Percentiles rank a stretch among this genome's conserved stretches.
Evolutionary conservation across 2,797 vertebrate species (phyloP).

Genomic region (Coregonus suidteri): DNA sequence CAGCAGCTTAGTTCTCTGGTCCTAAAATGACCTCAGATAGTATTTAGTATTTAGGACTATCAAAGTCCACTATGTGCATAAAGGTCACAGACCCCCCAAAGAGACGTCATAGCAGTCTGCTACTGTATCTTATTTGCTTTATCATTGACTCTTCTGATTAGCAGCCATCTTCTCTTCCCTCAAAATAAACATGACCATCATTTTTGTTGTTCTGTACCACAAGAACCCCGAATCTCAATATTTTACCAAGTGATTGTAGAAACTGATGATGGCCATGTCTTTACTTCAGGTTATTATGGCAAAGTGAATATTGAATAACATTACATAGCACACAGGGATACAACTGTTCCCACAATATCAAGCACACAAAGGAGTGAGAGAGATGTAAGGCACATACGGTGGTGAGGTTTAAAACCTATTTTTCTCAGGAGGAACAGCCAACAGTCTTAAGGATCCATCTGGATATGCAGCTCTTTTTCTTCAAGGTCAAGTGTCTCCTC

Average conservation of each 20-base stretch:
- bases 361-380: conserved; percentile 35
- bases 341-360: conserved; percentile 30
- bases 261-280: conserved; percentile 28
- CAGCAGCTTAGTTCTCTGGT: conserved; percentile 14
- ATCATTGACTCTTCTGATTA: not conserved
- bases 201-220: conserved; percentile 6
- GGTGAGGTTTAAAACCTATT: conserved; percentile 34
- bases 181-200: not conserved
- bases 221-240: too few species aligned
- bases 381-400: conserved; percentile 71
- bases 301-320: conserved; percentile 60
- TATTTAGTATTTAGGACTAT: not conserved
- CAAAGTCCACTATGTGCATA: not conserved
- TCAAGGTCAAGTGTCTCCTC: conserved; percentile 63
- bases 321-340: conserved; percentile 37
- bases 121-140: not conserved
- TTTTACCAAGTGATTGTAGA: conserved; percentile 8
- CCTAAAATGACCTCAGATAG: conserved; percentile 1
- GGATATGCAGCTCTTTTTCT: conserved; percentile 67
- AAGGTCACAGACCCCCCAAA: conserved; percentile 3
- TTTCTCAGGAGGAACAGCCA: conserved; percentile 2
- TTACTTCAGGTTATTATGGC: conserved; percentile 50
- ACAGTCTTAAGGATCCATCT: conserved; percentile 57
- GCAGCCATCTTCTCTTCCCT: not conserved
- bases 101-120: conserved; percentile 22